These are phyloP conservation scores for Ctena decussata DNA, from an alignment of 2,888 invertebrate genomes.

Conservation along the genomic window DNA sequence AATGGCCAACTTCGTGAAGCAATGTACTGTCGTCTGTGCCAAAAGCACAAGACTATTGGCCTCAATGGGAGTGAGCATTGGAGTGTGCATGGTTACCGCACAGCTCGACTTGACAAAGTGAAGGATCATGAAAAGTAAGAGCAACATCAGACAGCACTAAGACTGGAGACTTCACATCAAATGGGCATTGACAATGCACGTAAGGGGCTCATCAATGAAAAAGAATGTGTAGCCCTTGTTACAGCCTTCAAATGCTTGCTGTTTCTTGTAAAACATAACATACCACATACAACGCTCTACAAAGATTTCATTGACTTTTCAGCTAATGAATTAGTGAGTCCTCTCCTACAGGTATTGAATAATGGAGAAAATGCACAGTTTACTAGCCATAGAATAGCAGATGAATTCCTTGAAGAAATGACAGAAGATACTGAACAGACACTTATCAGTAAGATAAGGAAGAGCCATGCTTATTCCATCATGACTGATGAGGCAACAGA, in stretches of 20 bases:
- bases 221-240: neutral
- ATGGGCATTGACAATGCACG: neutral
- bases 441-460: neutral
- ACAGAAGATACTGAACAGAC: neutral
- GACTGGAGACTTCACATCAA: neutral
- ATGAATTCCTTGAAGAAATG: neutral
- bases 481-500: constrained; percentile 1
- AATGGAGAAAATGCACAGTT: neutral
- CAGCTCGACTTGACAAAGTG: no score
- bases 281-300: constrained; percentile 21
- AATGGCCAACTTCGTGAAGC: no score
- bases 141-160: no score
- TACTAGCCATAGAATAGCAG: constrained; percentile 5
- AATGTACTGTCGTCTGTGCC: no score
- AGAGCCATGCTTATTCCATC: neutral
- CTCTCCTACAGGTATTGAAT: neutral
- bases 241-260: constrained; percentile 1
- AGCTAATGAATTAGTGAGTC: neutral
- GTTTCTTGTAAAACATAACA: constrained; percentile 23
- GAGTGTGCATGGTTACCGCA: no score
- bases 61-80: no score
- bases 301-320: constrained; percentile 26
- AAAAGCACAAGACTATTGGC: no score
- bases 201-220: neutral
- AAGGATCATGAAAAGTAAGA: no score